Percentiles rank a stretch among this genome's conserved stretches.
These are phyloP conservation scores for Amphiura filiformis DNA, from an alignment of 35 echinoderm and acorn worm genomes.

Conservation along the genomic window DNA sequence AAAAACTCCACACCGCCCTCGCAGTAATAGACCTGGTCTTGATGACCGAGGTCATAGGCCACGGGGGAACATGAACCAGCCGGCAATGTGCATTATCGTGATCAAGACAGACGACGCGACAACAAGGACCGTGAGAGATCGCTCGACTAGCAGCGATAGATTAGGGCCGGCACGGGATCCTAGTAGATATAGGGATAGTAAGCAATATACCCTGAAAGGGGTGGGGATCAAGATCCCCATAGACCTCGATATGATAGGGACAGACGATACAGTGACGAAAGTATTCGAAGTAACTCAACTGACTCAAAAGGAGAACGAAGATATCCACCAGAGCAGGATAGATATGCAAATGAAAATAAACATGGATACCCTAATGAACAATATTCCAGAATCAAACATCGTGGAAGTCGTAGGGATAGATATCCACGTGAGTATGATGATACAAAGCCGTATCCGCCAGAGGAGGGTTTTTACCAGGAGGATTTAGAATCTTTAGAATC, in stretches of 20 bases:
- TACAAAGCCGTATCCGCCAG: neutral
- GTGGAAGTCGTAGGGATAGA: conserved; percentile 22
- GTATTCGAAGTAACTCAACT: neutral
- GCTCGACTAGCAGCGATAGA: conserved; percentile 21
- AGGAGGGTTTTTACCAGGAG: conserved; percentile 30
- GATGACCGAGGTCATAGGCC: conserved; percentile 20
- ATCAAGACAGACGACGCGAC: conserved; percentile 35
- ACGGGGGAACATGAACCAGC: conserved; percentile 62
- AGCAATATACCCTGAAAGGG: conserved; percentile 17
- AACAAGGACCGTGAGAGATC: conserved; percentile 24
- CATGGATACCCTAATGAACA: conserved; percentile 31
- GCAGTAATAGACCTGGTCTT: conserved; percentile 25
- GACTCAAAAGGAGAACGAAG: neutral
- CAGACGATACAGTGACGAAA: conserved; percentile 11
- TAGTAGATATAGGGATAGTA: neutral
- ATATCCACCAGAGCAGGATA: neutral
- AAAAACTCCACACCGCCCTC: conserved; percentile 39
- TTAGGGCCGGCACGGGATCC: conserved; percentile 18
- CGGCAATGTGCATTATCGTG: conserved; percentile 49
- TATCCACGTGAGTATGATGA: neutral
- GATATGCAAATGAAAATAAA: conserved; percentile 19
- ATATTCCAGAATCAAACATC: conserved; percentile 37
- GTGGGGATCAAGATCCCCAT: conserved; percentile 24
- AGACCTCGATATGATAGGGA: conserved; percentile 13
- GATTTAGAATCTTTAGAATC: conserved; percentile 40